A percentile compares a stretch with the other conserved stretches of the same genome.
phyloP scores from a whole-genome alignment of 2,888 invertebrate species.

The Ophion slaviceki region DNA sequence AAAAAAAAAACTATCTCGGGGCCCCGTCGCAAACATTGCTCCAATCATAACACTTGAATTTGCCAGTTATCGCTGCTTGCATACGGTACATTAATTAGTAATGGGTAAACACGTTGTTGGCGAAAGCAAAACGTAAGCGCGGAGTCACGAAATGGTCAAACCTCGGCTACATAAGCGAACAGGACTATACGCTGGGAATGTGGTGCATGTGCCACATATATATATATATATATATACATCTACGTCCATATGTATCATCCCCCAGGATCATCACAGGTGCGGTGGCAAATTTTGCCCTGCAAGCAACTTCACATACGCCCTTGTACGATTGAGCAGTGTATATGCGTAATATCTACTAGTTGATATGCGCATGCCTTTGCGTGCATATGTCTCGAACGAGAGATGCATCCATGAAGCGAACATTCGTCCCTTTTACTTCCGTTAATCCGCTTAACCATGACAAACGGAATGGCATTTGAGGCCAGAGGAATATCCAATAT shows the following conservation, averaged over 20 bases:
- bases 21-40: neutral
- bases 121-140: constrained; percentile 47
- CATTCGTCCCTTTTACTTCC: constrained; percentile 45
- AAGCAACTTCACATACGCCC: constrained; percentile 24
- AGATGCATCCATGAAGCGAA: constrained; percentile 15
- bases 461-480: constrained; percentile 59
- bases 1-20: neutral
- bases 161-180: constrained; percentile 8
- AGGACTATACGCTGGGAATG: constrained; percentile 21
- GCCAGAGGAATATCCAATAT: constrained; percentile 30
- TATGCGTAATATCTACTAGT: constrained; percentile 20
- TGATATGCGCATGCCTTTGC: constrained; percentile 42
- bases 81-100: constrained; percentile 35
- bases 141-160: constrained; percentile 54
- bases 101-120: constrained; percentile 30
- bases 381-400: constrained; percentile 33
- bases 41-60: constrained; percentile 34
- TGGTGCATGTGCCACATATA: constrained; percentile 13
- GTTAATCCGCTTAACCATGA: constrained; percentile 58
- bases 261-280: neutral
- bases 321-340: neutral
- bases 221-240: neutral
- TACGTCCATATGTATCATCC: neutral
- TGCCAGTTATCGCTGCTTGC: constrained; percentile 3
- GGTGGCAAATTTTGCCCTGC: neutral